Base-by-base conservation (phyloP, 2,113 vertebrate genomes). In the Todiramphus saurophagus region DNA sequence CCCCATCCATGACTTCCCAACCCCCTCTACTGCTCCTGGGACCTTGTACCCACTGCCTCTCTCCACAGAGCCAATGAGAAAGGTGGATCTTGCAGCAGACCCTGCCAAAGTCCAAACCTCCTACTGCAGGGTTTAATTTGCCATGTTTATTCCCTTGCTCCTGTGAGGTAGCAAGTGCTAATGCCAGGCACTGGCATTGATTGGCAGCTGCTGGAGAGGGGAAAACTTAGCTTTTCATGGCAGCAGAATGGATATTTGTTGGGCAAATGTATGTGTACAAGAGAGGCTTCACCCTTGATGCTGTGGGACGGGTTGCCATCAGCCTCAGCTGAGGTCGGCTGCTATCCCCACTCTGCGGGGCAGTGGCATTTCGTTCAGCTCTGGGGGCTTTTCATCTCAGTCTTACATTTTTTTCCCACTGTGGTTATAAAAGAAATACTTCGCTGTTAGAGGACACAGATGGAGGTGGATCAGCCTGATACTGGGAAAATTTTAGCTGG, bases 1-100 rank as follows among this genome's bases (percentile, higher is more conserved):
- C 14, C n/a, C 23, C 4, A 1, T 14, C 24, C 3, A 0, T 13
- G 35, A 46, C 39, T 59, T 13, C 44, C n/a, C 1, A 2, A 8
- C 27, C 7, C 35, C 13, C 28, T 31, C 37, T 41, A 35, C 33
- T 25, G 15, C 39, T 56, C 13, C 51, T 0, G 0, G 41, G 23
- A 24, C 51, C 48, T 18, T 1, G 0, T 5, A 13, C 31, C 30
- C 30, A 1, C 37, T 15, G 9, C 41, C 31, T 58, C 21, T 24
- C 37, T 35, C 55, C 31, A 41, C 72, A 59, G 48, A 50, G 50
- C 55, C 75, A 24, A 19, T 2, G 2, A 55, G 18, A 0, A 3
- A 24, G 35, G 1, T 31, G 53, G 24, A 28, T 23, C 5, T 9
- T 13, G 27, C n/a, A 31, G 46, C 53, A 73, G 33, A 39, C 14